A percentile compares a stretch with the other conserved stretches of the same genome.
Conservation (phyloP, 1,140 invertebrate species). For the Pollicipes pollicipes region DNA sequence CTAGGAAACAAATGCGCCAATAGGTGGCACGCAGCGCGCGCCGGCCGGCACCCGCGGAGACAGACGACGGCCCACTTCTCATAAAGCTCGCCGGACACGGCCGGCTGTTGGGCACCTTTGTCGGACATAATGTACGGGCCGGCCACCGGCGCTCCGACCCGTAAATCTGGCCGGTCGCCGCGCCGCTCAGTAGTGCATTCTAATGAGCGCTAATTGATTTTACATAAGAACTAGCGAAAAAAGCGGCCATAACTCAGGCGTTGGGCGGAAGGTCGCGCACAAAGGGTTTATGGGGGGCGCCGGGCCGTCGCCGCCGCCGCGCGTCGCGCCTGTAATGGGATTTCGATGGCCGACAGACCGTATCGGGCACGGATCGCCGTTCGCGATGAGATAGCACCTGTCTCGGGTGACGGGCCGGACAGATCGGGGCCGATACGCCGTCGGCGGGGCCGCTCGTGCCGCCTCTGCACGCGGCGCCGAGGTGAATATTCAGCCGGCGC, state of each 20-base stretch:
- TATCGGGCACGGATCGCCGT: not conserved
- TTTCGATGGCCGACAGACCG: not conserved
- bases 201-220: slow-evolving; percentile 2
- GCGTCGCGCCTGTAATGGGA: not conserved
- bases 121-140: not conserved
- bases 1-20: too few species aligned
- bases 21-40: too few species aligned
- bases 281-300: not conserved
- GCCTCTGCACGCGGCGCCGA: too few species aligned
- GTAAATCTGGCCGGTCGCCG: too few species aligned
- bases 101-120: not conserved
- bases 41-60: not conserved
- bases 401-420: not conserved
- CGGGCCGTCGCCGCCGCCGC: not conserved
- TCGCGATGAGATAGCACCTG: not conserved
- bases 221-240: not conserved
- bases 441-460: not conserved
- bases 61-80: not conserved
- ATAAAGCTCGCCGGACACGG: not conserved
- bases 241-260: not conserved
- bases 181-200: not conserved
- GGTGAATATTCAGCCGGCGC: not conserved
- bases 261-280: not conserved
- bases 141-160: too few species aligned
- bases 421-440: not conserved